Percentiles rank a stretch among this genome's conserved stretches.
Conservation (phyloP, 2,888 invertebrate species). For the Julus scandinavius region DNA sequence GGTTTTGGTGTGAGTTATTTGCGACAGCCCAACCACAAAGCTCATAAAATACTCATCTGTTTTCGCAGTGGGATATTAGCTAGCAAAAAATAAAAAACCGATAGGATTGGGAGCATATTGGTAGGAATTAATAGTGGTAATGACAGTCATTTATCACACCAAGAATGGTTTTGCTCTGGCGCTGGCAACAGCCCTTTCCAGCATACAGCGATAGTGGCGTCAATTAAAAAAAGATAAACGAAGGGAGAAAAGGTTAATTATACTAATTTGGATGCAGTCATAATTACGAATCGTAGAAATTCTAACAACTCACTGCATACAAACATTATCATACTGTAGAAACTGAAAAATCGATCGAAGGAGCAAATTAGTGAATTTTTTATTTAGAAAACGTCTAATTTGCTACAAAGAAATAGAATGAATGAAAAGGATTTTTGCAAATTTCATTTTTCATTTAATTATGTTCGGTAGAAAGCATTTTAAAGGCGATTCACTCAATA, state of each 20-base stretch:
- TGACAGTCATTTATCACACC: conserved; percentile 10
- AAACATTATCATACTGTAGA: background rate
- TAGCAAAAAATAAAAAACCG: background rate
- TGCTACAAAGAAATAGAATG: background rate
- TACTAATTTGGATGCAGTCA: conserved; percentile 17
- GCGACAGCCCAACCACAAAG: background rate
- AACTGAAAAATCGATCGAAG: conserved; percentile 4
- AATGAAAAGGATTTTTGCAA: background rate
- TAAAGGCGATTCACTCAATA: background rate
- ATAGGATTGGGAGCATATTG: background rate
- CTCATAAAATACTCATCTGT: background rate
- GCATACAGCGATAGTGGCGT: background rate
- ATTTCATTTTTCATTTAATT: background rate
- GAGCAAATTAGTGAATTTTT: background rate
- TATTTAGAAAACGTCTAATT: background rate
- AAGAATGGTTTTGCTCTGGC: background rate
- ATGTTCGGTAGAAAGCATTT: background rate
- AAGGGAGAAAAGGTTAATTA: conserved; percentile 24
- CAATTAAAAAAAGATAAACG: conserved; percentile 14
- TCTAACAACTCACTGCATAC: background rate
- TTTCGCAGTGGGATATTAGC: background rate
- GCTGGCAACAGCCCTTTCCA: background rate
- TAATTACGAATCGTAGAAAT: background rate
- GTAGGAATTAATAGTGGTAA: background rate
- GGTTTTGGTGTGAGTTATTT: background rate